A percentile compares a stretch with the other conserved stretches of the same genome.
These are phyloP conservation scores for Acanthoscelides obtectus DNA, from an alignment of 2,888 invertebrate species.

Conservation along the genomic window DNA sequence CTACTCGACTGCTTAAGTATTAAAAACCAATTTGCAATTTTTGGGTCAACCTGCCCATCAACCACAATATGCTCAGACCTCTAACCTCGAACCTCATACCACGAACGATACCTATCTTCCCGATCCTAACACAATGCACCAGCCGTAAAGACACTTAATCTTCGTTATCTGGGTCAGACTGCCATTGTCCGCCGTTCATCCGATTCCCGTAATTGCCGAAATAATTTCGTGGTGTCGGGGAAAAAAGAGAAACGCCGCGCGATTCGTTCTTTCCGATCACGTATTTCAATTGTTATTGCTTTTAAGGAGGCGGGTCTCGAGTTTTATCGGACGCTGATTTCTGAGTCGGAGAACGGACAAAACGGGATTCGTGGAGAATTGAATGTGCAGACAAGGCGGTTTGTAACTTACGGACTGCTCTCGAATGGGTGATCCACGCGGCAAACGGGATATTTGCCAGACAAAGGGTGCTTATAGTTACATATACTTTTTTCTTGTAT, in stretches of 20 bases:
- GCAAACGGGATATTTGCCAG: too few species aligned
- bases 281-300: conserved; percentile 38
- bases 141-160: neutral
- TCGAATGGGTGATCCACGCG: neutral
- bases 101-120: too few species aligned
- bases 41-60: too few species aligned
- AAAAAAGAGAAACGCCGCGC: conserved; percentile 20
- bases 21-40: too few species aligned
- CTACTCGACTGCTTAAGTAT: too few species aligned
- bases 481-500: too few species aligned
- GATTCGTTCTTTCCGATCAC: conserved; percentile 32
- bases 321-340: conserved; percentile 32
- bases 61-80: too few species aligned
- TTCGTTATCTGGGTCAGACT: neutral
- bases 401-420: conserved; percentile 2
- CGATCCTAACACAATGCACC: conserved; percentile 15
- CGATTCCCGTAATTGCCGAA: conserved; percentile 38
- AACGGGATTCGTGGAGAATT: neutral
- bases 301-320: conserved; percentile 26
- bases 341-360: conserved; percentile 22
- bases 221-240: conserved; percentile 32
- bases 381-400: conserved; percentile 2
- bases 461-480: too few species aligned
- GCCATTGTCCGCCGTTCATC: conserved; percentile 20
- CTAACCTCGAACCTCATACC: too few species aligned